Evolutionary conservation across 2,888 invertebrate genomes (phyloP).

Genomic region (Eubasilissa splendida): DNA sequence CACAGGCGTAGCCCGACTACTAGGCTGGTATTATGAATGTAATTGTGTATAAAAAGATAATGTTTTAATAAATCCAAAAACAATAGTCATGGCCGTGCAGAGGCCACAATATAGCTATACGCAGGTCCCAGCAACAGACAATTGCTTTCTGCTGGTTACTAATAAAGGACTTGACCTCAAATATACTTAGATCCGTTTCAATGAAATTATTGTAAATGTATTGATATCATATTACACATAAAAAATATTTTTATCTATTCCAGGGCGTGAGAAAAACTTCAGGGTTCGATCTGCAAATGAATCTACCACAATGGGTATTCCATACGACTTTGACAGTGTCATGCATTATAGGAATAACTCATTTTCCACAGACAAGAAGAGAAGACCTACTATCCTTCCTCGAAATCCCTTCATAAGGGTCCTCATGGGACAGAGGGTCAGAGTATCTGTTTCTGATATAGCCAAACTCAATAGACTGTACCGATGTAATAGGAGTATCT

Average conservation of each 20-base stretch:
- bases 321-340: slow-evolving; percentile 62
- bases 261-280: slow-evolving; percentile 61
- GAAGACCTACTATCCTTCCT: slow-evolving; percentile 66
- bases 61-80: no score
- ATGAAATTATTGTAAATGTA: not conserved
- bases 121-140: no score
- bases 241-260: slow-evolving; percentile 39
- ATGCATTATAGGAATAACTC: slow-evolving; percentile 68
- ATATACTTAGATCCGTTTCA: not conserved
- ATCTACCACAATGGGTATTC: slow-evolving; percentile 59
- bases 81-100: no score
- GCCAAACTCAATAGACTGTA: slow-evolving; percentile 62
- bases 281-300: slow-evolving; percentile 59
- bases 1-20: no score
- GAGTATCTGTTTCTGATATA: slow-evolving; percentile 61
- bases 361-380: slow-evolving; percentile 66
- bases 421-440: slow-evolving; percentile 64
- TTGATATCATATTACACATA: not conserved
- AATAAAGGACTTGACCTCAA: not conserved
- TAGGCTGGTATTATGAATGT: no score
- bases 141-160: no score
- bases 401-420: slow-evolving; percentile 60
- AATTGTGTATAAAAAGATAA: no score
- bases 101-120: no score
- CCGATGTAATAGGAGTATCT: slow-evolving; percentile 59